phyloP scores from a whole-genome alignment of 2,797 vertebrate genomes.

The Sphenopsis melanotis region DNA sequence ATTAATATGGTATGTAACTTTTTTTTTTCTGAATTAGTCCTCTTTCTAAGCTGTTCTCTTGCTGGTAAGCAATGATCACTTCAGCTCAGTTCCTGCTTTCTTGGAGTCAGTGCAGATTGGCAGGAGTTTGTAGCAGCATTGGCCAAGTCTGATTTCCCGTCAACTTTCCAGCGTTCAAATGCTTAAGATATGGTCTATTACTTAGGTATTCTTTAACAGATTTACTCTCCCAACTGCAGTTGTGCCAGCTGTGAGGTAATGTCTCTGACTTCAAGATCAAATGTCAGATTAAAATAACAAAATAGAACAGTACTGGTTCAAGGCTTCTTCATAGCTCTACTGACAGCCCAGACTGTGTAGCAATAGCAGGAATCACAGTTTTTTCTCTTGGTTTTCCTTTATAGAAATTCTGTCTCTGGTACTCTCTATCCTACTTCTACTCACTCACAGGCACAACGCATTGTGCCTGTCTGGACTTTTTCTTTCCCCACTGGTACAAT shows the following conservation, averaged over 20 bases:
- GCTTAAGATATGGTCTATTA: constrained; percentile 51
- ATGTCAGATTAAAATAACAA: constrained; percentile 62
- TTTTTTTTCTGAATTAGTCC: background rate
- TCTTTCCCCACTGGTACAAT: background rate
- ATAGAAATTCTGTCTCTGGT: background rate
- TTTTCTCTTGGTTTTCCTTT: background rate
- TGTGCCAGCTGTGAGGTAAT: constrained; percentile 59
- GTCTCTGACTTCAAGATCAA: constrained; percentile 59
- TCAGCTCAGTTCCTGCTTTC: constrained; percentile 9
- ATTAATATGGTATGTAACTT: background rate
- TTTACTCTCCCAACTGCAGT: constrained; percentile 4
- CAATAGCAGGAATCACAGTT: background rate
- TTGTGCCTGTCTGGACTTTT: background rate
- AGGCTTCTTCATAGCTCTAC: constrained; percentile 5
- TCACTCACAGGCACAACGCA: background rate
- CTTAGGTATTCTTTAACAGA: constrained; percentile 51
- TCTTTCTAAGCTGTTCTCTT: background rate
- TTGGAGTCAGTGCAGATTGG: constrained; percentile 34
- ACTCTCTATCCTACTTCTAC: background rate
- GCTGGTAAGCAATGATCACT: background rate
- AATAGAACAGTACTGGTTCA: constrained; percentile 8
- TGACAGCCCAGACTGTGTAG: background rate
- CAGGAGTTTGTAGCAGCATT: background rate
- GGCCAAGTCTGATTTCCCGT: constrained; percentile 56
- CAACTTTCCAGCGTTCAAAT: constrained; percentile 54